Conservation (phyloP, 2,888 invertebrate species). For the Prosapia bicincta region DNA sequence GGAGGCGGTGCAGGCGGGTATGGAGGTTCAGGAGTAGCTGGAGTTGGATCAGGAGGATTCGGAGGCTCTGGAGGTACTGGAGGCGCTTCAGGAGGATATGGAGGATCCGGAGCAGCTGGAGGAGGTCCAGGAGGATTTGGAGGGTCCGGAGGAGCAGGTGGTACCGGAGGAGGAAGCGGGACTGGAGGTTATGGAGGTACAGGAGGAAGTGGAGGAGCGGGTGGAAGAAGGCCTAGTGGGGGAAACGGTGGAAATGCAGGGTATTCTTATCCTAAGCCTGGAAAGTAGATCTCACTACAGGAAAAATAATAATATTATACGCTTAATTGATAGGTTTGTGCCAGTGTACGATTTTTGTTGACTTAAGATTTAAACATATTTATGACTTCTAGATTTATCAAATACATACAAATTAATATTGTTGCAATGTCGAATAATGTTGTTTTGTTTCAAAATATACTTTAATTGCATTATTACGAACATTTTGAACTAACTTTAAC, state of each 20-base stretch:
- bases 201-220: constrained; percentile 27
- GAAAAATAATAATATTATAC: neutral
- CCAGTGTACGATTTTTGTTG: too few species aligned
- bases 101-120: constrained; percentile 8
- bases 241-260: constrained; percentile 47
- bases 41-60: neutral
- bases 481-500: neutral
- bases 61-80: constrained; percentile 1
- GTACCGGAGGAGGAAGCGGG: constrained; percentile 12
- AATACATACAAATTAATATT: too few species aligned
- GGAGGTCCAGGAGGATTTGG: neutral
- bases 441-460: too few species aligned
- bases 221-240: constrained; percentile 46
- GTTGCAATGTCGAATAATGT: too few species aligned
- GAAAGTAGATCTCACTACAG: constrained; percentile 42
- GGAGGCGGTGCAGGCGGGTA: constrained; percentile 44
- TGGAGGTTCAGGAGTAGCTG: constrained; percentile 36
- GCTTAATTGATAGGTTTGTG: too few species aligned
- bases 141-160: neutral
- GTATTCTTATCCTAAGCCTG: constrained; percentile 49
- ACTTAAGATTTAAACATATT: too few species aligned
- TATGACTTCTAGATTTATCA: too few species aligned
- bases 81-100: neutral
- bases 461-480: too few species aligned
- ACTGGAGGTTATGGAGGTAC: constrained; percentile 19